Conservation (phyloP, 2,797 vertebrate genomes). For the Graptemys geographica region DNA sequence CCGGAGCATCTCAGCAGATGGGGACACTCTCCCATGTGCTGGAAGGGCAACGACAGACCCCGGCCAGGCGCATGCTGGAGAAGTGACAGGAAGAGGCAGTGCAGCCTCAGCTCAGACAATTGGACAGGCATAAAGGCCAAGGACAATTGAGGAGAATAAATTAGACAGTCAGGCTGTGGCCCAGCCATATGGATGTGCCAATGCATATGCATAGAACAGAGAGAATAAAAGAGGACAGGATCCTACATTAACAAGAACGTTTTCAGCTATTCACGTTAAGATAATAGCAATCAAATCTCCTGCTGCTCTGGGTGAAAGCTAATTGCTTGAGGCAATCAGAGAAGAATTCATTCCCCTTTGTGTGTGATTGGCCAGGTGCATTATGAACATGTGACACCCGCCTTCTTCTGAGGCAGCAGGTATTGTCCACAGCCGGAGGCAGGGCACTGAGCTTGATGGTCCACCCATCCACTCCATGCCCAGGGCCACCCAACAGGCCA, state of each 20-base stretch:
- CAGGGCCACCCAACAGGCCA: neutral
- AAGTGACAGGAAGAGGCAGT: neutral
- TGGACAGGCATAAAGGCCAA: slow-evolving; percentile 35
- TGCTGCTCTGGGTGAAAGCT: neutral
- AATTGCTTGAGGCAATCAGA: slow-evolving; percentile 31
- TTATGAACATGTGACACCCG: neutral
- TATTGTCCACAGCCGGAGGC: neutral
- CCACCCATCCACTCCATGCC: neutral
- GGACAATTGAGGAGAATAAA: slow-evolving; percentile 2
- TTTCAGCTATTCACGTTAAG: slow-evolving; percentile 18
- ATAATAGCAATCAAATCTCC: neutral
- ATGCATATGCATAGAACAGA: slow-evolving; percentile 19
- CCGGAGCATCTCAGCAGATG: neutral
- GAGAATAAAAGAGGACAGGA: neutral
- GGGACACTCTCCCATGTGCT: neutral
- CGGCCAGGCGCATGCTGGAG: neutral
- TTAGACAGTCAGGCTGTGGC: neutral
- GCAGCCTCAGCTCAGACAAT: neutral
- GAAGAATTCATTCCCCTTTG: neutral
- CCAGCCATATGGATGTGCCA: slow-evolving; percentile 13
- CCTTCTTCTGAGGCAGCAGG: neutral
- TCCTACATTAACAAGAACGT: neutral
- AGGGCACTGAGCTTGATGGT: neutral
- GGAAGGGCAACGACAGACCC: neutral
- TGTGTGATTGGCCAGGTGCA: neutral